A percentile compares a stretch with the other conserved stretches of the same genome.
Conservation (phyloP, 2,113 vertebrate genomes). For the Trogon melanurus region DNA sequence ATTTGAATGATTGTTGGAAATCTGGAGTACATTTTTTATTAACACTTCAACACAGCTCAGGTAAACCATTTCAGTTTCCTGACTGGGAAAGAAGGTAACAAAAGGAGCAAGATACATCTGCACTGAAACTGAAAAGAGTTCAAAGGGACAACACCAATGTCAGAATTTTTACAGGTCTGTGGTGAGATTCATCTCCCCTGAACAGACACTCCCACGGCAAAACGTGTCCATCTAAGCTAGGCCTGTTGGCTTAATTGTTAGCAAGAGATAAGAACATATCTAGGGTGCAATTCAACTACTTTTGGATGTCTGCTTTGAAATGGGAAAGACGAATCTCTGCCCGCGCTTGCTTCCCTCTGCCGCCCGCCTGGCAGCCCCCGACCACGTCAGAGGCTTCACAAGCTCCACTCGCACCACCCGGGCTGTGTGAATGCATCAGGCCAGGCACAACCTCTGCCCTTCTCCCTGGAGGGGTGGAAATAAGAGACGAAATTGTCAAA, state of each 20-base stretch:
- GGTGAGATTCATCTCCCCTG: background rate
- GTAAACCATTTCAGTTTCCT: background rate
- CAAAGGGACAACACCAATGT: background rate
- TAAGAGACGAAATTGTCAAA: background rate
- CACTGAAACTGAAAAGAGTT: background rate
- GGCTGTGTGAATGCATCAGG: background rate
- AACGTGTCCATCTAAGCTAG: background rate
- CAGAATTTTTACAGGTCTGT: background rate
- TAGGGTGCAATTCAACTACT: background rate
- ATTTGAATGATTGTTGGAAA: background rate
- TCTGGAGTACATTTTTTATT: background rate
- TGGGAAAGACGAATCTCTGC: background rate
- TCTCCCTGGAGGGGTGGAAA: background rate
- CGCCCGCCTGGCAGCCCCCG: background rate
- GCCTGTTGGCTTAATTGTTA: background rate
- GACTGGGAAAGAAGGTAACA: background rate
- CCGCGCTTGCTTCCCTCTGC: background rate
- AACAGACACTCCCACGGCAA: background rate
- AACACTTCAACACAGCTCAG: background rate
- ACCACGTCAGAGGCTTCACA: background rate
- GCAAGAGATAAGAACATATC: background rate
- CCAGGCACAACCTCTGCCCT: background rate
- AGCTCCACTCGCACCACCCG: no score
- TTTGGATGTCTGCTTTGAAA: background rate
- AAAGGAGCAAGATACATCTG: background rate